Evolutionary conservation across 2,888 invertebrate genomes (phyloP).

Genomic region (Galeopsomyia nigrocyanea): DNA sequence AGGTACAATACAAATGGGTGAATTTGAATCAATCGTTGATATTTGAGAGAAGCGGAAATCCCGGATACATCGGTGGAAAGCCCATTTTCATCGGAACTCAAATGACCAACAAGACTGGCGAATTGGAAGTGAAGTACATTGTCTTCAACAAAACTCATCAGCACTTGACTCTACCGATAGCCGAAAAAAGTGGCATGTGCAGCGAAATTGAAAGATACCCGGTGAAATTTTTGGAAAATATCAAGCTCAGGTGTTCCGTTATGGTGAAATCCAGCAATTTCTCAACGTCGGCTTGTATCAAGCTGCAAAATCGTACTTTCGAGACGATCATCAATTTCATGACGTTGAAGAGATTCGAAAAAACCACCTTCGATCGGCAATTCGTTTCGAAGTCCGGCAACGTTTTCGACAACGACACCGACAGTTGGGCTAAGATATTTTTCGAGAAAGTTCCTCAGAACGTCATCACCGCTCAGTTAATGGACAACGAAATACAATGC

Average conservation of each 20-base stretch:
- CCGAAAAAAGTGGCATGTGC: conserved; percentile 59
- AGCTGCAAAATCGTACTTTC: conserved; percentile 62
- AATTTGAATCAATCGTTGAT: conserved; percentile 51
- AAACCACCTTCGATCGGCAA: conserved; percentile 54
- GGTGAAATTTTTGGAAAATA: conserved; percentile 62
- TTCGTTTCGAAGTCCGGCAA: conserved; percentile 71
- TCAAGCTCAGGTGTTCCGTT: conserved; percentile 59
- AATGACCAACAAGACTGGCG: conserved; percentile 53
- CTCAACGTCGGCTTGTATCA: conserved; percentile 57
- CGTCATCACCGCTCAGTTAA: conserved; percentile 53
- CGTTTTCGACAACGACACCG: conserved; percentile 63
- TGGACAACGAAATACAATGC: conserved; percentile 57
- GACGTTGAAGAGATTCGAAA: conserved; percentile 43
- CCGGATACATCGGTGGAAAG: conserved; percentile 79
- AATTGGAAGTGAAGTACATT: conserved; percentile 52
- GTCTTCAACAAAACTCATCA: conserved; percentile 54
- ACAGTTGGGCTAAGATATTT: conserved; percentile 71
- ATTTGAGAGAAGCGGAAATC: conserved; percentile 77
- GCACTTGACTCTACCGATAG: conserved; percentile 62
- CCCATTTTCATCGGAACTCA: conserved; percentile 74
- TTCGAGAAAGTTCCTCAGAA: conserved; percentile 62
- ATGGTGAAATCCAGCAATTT: conserved; percentile 58
- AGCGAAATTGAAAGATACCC: conserved; percentile 53
- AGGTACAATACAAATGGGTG: conserved; percentile 60
- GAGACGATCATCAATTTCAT: conserved; percentile 59